These are phyloP conservation scores for Archegozetes longisetosus DNA, from an alignment of 1,140 invertebrate genomes.

Conservation along the genomic window DNA sequence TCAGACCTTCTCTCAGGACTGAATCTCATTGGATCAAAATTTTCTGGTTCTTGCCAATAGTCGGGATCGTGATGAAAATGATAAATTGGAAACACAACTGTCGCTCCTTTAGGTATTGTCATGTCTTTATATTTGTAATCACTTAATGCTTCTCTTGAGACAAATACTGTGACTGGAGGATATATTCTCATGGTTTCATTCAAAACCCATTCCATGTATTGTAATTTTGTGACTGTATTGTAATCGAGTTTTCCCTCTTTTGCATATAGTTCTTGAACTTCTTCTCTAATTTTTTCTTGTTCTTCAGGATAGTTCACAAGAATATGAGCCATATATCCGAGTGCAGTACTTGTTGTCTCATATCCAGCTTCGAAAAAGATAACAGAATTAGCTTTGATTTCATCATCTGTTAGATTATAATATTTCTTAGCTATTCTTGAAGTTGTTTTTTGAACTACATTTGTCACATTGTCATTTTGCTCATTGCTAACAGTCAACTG, in stretches of 20 bases:
- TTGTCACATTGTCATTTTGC: background rate
- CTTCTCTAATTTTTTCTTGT: slow-evolving; percentile 29
- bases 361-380: slow-evolving; percentile 5
- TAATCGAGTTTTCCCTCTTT: slow-evolving; percentile 17
- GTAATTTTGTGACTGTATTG: slow-evolving; percentile 22
- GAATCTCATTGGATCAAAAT: slow-evolving; percentile 31
- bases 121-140: slow-evolving; percentile 24
- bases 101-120: slow-evolving; percentile 28
- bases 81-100: slow-evolving; percentile 26
- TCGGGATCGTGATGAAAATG: slow-evolving; percentile 29
- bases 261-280: slow-evolving; percentile 23
- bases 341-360: slow-evolving; percentile 28
- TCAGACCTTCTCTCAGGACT: slow-evolving; percentile 22
- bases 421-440: background rate
- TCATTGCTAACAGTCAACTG: background rate
- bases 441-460: background rate
- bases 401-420: background rate
- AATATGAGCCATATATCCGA: slow-evolving; percentile 22
- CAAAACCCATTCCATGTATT: slow-evolving; percentile 30
- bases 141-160: slow-evolving; percentile 20
- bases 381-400: background rate
- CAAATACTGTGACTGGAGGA: slow-evolving; percentile 29
- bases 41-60: slow-evolving; percentile 30
- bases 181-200: slow-evolving; percentile 29
- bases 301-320: slow-evolving; percentile 30